A percentile compares a stretch with the other conserved stretches of the same genome.
Conservation (phyloP, 2,113 vertebrate species). For the Gymnocephalus cernua region DNA sequence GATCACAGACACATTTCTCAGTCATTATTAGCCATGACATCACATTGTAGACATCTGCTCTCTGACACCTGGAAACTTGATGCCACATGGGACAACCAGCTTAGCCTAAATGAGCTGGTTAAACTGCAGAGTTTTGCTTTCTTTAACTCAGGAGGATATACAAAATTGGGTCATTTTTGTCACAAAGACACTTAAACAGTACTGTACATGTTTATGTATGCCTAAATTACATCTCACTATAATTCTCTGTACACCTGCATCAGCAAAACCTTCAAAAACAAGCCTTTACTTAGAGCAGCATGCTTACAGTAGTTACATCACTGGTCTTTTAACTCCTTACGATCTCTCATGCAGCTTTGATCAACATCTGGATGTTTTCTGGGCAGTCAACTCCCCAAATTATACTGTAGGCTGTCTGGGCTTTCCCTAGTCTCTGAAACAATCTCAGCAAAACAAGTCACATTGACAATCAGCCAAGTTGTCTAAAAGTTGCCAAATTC, state of each 20-base stretch:
- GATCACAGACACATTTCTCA: constrained; percentile 30
- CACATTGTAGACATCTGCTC: constrained; percentile 30
- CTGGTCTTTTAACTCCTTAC: not conserved
- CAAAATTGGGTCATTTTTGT: not conserved
- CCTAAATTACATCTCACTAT: not conserved
- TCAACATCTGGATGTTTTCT: not conserved
- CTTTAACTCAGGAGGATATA: constrained; percentile 6
- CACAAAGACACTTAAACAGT: not conserved
- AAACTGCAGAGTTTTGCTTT: constrained; percentile 12
- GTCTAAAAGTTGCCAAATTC: not conserved
- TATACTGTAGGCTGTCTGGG: not conserved
- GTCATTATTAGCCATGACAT: constrained; percentile 31
- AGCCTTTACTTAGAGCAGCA: constrained; percentile 15
- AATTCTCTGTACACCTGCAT: constrained; percentile 19
- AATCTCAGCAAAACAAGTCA: not conserved
- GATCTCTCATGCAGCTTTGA: not conserved
- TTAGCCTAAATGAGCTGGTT: not conserved
- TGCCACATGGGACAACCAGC: constrained; percentile 6
- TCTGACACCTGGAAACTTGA: constrained; percentile 11
- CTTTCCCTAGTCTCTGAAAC: not conserved
- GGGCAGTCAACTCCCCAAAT: not conserved
- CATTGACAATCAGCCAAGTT: not conserved
- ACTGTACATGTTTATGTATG: constrained; percentile 3
- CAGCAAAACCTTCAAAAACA: constrained; percentile 26
- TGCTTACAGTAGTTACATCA: not conserved